These are phyloP conservation scores for Schizopygopsis pylzovi DNA, from an alignment of 2,797 vertebrate genomes.

Conservation along the genomic window DNA sequence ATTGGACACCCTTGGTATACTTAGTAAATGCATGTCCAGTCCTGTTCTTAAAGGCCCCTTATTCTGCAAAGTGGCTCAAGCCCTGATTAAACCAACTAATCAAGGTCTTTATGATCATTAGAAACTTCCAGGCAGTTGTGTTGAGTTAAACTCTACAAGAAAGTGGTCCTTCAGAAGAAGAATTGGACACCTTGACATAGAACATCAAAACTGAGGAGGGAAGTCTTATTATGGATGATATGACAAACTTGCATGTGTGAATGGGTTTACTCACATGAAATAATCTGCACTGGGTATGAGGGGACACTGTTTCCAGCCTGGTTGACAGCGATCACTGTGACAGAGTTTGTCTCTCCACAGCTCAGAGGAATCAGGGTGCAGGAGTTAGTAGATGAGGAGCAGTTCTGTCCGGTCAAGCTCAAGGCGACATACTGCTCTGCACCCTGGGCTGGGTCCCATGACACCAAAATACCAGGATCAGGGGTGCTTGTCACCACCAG, in stretches of 20 bases:
- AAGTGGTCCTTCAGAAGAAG: not conserved
- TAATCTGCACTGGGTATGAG: constrained; percentile 72
- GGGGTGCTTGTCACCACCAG: constrained; percentile 70
- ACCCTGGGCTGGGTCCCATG: constrained; percentile 78
- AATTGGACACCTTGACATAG: not conserved
- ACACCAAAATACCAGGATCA: constrained; percentile 72
- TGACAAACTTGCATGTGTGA: not conserved
- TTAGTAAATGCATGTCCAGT: not conserved
- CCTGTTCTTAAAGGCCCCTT: too few species aligned
- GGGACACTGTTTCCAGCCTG: constrained; percentile 82
- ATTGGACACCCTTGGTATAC: not conserved
- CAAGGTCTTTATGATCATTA: not conserved
- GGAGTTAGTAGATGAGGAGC: constrained; percentile 73
- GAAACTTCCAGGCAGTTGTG: not conserved
- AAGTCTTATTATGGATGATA: not conserved
- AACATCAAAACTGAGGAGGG: not conserved
- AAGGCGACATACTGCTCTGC: constrained; percentile 74
- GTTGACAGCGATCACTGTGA: constrained; percentile 82
- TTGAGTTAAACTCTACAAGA: not conserved
- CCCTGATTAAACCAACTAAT: not conserved
- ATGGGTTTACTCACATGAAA: constrained; percentile 79
- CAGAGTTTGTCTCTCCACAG: constrained; percentile 79
- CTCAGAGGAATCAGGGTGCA: constrained; percentile 78
- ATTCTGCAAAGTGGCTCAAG: not conserved
- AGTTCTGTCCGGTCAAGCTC: constrained; percentile 73